phyloP scores from a whole-genome alignment of 1,140 invertebrate genomes.

The Teleogryllus occipitalis region DNA sequence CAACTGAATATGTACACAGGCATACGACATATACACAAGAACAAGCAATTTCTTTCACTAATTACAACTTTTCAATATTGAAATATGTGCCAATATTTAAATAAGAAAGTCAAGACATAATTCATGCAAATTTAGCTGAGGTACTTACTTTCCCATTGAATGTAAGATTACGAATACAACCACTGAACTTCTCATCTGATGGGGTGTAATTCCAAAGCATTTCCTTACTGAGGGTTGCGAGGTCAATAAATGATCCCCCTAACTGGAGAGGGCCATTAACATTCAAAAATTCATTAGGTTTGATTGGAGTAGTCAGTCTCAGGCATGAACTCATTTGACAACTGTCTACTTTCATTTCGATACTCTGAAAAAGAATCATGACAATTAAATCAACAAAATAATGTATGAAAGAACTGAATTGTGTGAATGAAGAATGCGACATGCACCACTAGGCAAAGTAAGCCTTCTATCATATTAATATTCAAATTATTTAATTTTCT shows the following conservation, averaged over 20 bases:
- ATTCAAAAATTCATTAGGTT: slow-evolving; percentile 69
- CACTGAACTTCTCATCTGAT: slow-evolving; percentile 57
- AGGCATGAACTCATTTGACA: slow-evolving; percentile 63
- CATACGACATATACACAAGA: no score
- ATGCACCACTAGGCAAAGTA: no score
- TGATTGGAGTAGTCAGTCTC: slow-evolving; percentile 55
- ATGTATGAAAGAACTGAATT: no score
- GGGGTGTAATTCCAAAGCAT: slow-evolving; percentile 54
- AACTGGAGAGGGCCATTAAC: slow-evolving; percentile 82
- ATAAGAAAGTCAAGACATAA: neutral
- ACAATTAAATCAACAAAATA: no score
- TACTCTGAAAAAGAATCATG: slow-evolving; percentile 35
- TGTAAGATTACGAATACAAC: slow-evolving; percentile 80
- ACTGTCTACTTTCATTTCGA: slow-evolving; percentile 69
- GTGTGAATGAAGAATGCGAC: no score
- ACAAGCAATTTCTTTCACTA: no score
- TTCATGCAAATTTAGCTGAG: no score
- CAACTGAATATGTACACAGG: no score
- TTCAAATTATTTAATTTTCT: no score
- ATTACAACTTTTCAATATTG: neutral
- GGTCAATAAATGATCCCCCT: slow-evolving; percentile 63
- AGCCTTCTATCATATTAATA: no score
- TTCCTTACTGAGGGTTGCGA: slow-evolving; percentile 45
- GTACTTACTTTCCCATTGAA: slow-evolving; percentile 57
- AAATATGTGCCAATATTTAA: neutral